Base-by-base conservation (phyloP, 1,140 invertebrate species). In the Zaprionus inermis region DNA sequence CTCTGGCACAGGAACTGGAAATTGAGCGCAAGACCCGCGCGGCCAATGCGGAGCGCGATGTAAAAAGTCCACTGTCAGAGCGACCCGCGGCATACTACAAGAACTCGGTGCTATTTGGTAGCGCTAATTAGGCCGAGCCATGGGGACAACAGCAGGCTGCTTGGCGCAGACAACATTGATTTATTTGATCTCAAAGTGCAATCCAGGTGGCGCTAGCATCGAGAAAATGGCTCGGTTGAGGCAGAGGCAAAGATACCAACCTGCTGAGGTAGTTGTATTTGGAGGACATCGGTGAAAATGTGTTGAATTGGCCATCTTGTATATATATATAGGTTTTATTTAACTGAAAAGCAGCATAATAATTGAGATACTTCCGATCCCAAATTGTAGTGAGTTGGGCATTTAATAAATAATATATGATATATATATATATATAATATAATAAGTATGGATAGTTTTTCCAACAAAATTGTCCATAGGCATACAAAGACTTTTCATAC, bases 51-150 rank as follows among this genome's bases (percentile, higher is more conserved):
- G 96, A 97, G 90, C 94, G 96, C 76, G 96, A 97, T 90, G 96
- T 97, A 38, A 97, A 97, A 93, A 96, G 96, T 89, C 96, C 96
- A 30, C 93, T 97, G 73, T 96, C 96, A 92, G 96, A 97, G 84
- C 94, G 95, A 81, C 82, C 94, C 36, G 93, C 94, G 79, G 94
- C 95, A 73, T 97, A 97, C 93, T 97, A 97, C 94, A 97, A 97
- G 92, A 97, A 96, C 92, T 97, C 96, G 12, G 96, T 97, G 69
- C 93, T 97, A 55, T 97, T 97, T 91, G 96, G 95, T 74, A 96
- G 96, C 81, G 96, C 96, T 86, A 97, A 96, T 94, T 97, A 97
- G 95, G 32, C 28, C 14, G 16, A 11, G 44, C 46, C 55, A 59
- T 5, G 34, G 59, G 54, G 67, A 70, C 66, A 73, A 79, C 5